Percentiles rank a stretch among this genome's conserved stretches.
Evolutionary conservation across 2,113 vertebrate genomes (phyloP).

Genomic region (Pseudonaja textilis): DNA sequence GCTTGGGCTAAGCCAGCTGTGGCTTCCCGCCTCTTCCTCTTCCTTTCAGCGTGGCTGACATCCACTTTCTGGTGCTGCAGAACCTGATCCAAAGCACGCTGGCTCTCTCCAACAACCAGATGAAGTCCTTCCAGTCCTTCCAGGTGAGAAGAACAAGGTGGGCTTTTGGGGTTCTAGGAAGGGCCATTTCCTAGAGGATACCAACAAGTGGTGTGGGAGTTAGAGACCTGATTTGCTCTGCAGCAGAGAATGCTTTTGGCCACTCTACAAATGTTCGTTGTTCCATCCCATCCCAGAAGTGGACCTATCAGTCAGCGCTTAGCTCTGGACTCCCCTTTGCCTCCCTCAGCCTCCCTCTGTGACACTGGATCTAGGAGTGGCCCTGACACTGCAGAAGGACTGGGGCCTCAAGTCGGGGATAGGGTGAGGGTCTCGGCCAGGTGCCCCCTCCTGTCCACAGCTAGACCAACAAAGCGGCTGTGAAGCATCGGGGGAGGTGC

Average conservation of each 20-base stretch:
- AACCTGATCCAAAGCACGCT: constrained; percentile 94
- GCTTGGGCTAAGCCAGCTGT: background rate
- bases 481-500: background rate
- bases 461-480: background rate
- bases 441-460: background rate
- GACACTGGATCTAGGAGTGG: background rate
- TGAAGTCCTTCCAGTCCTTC: constrained; percentile 86
- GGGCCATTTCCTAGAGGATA: background rate
- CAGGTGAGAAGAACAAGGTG: constrained; percentile 67
- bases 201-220: background rate
- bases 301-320: background rate
- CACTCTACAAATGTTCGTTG: background rate
- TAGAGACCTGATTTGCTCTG: background rate
- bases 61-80: constrained; percentile 86
- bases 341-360: background rate
- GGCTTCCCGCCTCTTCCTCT: background rate
- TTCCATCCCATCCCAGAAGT: background rate
- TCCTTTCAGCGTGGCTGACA: constrained; percentile 79
- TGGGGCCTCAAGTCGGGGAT: background rate
- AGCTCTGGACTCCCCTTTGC: background rate
- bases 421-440: background rate
- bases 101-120: constrained; percentile 88
- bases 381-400: background rate
- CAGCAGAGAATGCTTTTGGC: background rate
- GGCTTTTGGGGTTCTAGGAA: background rate